Evolutionary conservation across 2,888 invertebrate species (phyloP).

Genomic region (Diogma glabrata): DNA sequence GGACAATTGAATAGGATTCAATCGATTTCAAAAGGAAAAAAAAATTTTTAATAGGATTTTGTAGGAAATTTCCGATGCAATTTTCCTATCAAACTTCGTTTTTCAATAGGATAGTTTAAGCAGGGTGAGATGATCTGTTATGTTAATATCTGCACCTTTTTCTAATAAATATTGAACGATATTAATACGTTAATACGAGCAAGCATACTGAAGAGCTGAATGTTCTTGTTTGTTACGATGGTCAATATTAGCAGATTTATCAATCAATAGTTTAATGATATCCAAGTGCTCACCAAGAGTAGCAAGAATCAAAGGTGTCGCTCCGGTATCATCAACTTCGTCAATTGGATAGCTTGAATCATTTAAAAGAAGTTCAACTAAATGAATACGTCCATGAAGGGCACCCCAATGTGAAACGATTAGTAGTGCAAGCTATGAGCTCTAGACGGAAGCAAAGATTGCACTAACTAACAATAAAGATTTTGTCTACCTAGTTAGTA

Average conservation of each 20-base stretch:
- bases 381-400: not conserved
- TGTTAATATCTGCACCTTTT: conserved; percentile 14
- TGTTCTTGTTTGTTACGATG: conserved; percentile 15
- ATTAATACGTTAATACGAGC: conserved; percentile 14
- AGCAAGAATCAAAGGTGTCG: conserved; percentile 15
- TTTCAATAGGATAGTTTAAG: too few relatives aligned
- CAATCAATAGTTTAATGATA: conserved; percentile 12
- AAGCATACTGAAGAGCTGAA: conserved; percentile 15
- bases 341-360: conserved; percentile 2
- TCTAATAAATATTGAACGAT: conserved; percentile 14
- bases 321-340: conserved; percentile 13
- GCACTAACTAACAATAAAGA: too few relatives aligned
- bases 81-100: too few relatives aligned
- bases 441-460: too few relatives aligned
- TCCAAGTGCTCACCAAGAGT: conserved; percentile 14
- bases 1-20: too few relatives aligned
- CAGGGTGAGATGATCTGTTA: conserved; percentile 14
- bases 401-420: conserved; percentile 8
- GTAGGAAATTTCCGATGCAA: too few relatives aligned
- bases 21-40: too few relatives aligned
- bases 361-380: not conserved
- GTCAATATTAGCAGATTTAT: conserved; percentile 16
- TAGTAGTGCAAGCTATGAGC: too few relatives aligned
- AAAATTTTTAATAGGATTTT: too few relatives aligned
- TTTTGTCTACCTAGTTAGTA: too few relatives aligned